phyloP scores from a whole-genome alignment of 2,888 invertebrate genomes.

The Acleris cristana region DNA sequence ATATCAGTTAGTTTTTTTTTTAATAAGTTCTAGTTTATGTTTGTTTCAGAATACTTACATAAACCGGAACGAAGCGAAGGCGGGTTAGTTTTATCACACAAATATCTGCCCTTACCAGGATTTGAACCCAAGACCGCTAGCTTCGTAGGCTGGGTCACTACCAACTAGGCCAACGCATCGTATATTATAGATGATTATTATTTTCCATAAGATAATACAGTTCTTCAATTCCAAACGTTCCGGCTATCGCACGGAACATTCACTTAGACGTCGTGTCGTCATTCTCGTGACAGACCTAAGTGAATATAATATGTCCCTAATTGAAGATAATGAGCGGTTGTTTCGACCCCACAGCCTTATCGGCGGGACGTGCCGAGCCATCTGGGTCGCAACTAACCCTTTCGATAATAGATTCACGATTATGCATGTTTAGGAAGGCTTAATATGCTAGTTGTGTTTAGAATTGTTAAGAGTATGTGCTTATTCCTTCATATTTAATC shows the following conservation, averaged over 20 bases:
- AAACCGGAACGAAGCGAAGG: no score
- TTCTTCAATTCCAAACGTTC: constrained; percentile 20
- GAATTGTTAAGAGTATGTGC: no score
- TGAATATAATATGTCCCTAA: constrained; percentile 38
- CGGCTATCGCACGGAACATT: constrained; percentile 28
- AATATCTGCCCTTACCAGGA: no score
- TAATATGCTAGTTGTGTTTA: background rate
- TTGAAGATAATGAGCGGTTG: constrained; percentile 33
- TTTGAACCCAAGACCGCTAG: no score
- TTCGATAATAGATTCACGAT: constrained; percentile 20
- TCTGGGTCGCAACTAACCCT: constrained; percentile 21
- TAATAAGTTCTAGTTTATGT: no score
- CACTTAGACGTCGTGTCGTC: constrained; percentile 31
- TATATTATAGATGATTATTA: no score
- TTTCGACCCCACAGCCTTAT: constrained; percentile 29
- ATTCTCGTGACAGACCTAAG: constrained; percentile 36
- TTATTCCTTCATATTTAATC: no score
- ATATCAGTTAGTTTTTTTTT: no score
- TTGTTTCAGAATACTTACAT: no score
- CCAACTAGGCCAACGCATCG: no score
- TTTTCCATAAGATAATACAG: constrained; percentile 2
- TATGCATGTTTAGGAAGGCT: constrained; percentile 28
- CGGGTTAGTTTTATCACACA: no score
- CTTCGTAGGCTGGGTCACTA: no score
- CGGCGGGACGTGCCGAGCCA: constrained; percentile 25